Percentiles rank a stretch among this genome's conserved stretches.
These are phyloP conservation scores for Leucophenga montana DNA, from an alignment of 2,888 invertebrate genomes.

Conservation along the genomic window DNA sequence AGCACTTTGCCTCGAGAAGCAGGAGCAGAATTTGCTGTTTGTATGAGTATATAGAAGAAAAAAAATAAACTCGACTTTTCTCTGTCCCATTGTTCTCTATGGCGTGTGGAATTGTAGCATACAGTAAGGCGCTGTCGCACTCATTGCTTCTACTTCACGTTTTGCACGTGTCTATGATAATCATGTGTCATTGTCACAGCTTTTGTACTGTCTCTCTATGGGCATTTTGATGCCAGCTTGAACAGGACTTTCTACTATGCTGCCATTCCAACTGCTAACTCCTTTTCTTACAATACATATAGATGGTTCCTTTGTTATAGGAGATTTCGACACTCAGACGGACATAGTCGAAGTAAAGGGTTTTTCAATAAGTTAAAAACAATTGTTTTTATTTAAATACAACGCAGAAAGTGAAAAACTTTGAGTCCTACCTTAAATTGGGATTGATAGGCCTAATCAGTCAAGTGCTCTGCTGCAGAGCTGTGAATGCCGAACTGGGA, in stretches of 20 bases:
- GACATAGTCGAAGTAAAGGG: too few species aligned
- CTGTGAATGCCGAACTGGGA: too few species aligned
- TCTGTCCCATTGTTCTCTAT: conserved; percentile 8
- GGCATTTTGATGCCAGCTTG: too few species aligned
- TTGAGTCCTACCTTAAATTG: too few species aligned
- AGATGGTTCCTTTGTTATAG: conserved; percentile 5
- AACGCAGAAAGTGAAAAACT: too few species aligned
- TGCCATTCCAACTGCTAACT: background rate
- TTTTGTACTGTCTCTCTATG: conserved; percentile 37
- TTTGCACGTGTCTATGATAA: conserved; percentile 43
- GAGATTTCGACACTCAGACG: background rate
- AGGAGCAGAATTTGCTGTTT: background rate
- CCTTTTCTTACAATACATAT: background rate
- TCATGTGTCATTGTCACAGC: conserved; percentile 65
- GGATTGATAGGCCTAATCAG: too few species aligned
- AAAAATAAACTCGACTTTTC: background rate
- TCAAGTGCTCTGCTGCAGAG: too few species aligned
- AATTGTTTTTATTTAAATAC: too few species aligned
- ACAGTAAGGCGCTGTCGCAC: background rate
- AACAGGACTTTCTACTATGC: too few species aligned
- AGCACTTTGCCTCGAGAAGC: background rate
- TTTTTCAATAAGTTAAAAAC: too few species aligned
- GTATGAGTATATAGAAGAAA: too few species aligned
- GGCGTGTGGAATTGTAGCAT: conserved; percentile 25
- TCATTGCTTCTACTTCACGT: conserved; percentile 29